These are phyloP conservation scores for Cinara cedri DNA, from an alignment of 2,888 invertebrate species.

Conservation along the genomic window DNA sequence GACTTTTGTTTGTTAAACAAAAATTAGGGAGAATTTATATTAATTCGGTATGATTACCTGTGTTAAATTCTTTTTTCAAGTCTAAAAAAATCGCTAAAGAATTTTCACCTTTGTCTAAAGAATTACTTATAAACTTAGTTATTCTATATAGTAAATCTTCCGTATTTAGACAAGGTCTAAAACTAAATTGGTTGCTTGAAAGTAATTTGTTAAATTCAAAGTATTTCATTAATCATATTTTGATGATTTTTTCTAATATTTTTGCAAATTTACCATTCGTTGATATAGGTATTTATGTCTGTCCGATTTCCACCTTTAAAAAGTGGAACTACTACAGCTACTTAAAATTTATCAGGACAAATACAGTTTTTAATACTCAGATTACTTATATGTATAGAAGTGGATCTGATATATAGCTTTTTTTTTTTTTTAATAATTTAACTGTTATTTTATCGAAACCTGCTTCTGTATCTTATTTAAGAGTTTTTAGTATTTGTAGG, in stretches of 20 bases:
- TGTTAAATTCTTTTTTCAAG: too few species aligned
- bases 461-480: conserved; percentile 10
- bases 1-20: background rate
- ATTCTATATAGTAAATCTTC: background rate
- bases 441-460: conserved; percentile 16
- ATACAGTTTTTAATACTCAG: background rate
- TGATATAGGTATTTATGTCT: conserved; percentile 1
- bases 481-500: background rate
- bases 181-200: background rate
- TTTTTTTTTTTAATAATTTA: conserved; percentile 10
- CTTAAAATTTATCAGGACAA: too few species aligned
- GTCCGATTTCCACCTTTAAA: background rate
- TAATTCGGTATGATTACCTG: conserved; percentile 7
- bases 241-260: background rate
- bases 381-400: background rate
- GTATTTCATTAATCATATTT: background rate
- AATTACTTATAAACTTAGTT: conserved; percentile 3
- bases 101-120: background rate
- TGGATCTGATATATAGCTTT: background rate
- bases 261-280: background rate
- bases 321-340: conserved; percentile 14
- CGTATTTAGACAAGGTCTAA: background rate
- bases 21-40: background rate
- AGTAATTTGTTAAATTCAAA: background rate
- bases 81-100: too few species aligned